Evolutionary conservation across 2,113 vertebrate species (phyloP), one percentile per base, ranked within the genome.

Genomic region (Nesogale talazaci): DNA sequence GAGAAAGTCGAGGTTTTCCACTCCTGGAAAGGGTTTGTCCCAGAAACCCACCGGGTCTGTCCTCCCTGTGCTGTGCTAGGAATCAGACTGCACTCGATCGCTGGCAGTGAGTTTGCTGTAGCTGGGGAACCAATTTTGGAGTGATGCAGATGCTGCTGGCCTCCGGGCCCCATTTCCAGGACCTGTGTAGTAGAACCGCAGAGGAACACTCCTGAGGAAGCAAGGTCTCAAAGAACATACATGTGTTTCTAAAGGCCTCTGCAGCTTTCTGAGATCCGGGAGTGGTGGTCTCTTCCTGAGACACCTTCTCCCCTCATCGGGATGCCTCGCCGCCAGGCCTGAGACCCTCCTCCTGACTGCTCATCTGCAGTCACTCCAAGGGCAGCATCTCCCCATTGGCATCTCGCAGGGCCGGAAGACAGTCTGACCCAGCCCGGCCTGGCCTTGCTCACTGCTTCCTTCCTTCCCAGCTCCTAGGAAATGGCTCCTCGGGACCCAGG

Each of bases 401-500:
- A 7, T 69, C 70, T 82, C 11, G 0, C 3, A 2, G 23, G 57
- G 8, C 78, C 57, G 36, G 52, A 84, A 38, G 40, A 61, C n/a
- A 8, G 5, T 1, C 23, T 2, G 57, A 63, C 20, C 29, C 36
- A 6, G 12, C 40, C 29, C 22, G 81, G 23, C 63, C 22, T 46
- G 16, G 25, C 29, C 38, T 52, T 69, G 83, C 15, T 17, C n/a
- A 76, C 31, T 36, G 34, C 88, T 92, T 90, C 15, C 88, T 92
- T 90, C 15, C 31, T 81, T 46, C 69, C 57, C 38, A 87, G 23
- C 65, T 52, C 42, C 61, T 81, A 89, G 85, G 22, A 83, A 86
- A 76, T 12, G 23, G 74, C 42, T 81, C 59, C 36, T 82, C 40
- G 31, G 56, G 70, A 78, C 31, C 70, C 75, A 34, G 6, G 29